Conservation (phyloP, 2,888 invertebrate genomes). For the Cistogaster globosa region DNA sequence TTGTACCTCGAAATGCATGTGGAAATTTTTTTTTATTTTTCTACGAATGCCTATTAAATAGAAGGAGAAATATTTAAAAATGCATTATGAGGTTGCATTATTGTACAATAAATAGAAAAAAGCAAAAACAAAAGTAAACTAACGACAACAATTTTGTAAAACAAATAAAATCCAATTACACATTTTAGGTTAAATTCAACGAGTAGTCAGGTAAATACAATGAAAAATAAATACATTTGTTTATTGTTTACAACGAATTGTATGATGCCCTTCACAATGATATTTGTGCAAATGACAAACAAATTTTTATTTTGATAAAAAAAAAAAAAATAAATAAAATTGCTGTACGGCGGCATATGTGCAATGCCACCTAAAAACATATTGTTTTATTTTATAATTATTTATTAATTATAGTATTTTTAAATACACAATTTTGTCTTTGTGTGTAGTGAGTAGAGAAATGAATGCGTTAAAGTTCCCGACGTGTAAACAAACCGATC, state of each 20-base stretch:
- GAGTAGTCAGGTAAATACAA: slow-evolving; percentile 15
- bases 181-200: slow-evolving; percentile 73
- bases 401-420: no score
- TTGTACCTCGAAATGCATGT: no score
- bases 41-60: no score
- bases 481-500: no score
- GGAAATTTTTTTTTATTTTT: no score
- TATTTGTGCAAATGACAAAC: neutral
- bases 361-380: no score
- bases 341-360: no score
- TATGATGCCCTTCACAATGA: slow-evolving; percentile 46
- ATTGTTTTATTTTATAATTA: no score
- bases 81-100: slow-evolving; percentile 41
- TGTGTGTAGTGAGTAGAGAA: no score
- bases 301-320: neutral
- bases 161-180: slow-evolving; percentile 74
- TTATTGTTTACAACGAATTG: slow-evolving; percentile 31
- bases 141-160: slow-evolving; percentile 36
- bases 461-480: no score
- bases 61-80: slow-evolving; percentile 1
- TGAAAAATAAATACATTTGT: neutral
- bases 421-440: no score
- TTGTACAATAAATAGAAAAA: slow-evolving; percentile 44
- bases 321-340: no score
- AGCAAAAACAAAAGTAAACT: slow-evolving; percentile 48